A percentile compares a stretch with the other conserved stretches of the same genome.
phyloP scores from a whole-genome alignment of 2,113 vertebrate genomes.

The Erythrocebus patas region DNA sequence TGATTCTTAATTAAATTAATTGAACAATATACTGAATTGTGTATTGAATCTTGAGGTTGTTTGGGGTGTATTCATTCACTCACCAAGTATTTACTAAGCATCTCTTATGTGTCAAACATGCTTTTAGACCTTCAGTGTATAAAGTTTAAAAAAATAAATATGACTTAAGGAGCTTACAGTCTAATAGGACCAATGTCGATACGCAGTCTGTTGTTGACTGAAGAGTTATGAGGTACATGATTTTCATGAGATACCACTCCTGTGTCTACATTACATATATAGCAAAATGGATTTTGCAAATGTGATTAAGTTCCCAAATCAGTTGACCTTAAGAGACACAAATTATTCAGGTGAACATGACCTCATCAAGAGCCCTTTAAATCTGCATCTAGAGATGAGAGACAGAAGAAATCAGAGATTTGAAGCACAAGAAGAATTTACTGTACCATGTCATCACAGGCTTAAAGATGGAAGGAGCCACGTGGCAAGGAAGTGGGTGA shows the following conservation, averaged over 20 bases:
- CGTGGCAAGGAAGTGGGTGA: neutral
- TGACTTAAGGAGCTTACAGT: no score
- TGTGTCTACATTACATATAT: neutral
- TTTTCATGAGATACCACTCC: neutral
- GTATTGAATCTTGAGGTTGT: conserved; percentile 16
- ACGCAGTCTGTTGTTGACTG: neutral
- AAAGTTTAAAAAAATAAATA: no score
- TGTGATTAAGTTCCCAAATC: neutral
- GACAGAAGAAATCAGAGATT: neutral
- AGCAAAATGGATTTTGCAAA: neutral
- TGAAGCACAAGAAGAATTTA: neutral
- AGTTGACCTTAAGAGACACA: neutral
- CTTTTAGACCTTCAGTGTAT: neutral
- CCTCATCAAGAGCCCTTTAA: neutral
- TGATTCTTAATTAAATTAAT: neutral
- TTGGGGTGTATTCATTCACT: neutral
- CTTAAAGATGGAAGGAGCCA: neutral
- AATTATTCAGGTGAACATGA: neutral
- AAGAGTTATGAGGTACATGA: neutral
- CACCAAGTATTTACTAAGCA: neutral
- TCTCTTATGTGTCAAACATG: neutral
- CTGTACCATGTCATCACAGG: neutral
- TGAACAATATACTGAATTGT: neutral
- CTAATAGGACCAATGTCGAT: neutral
- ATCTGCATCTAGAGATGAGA: neutral